Conservation (phyloP, 2,797 vertebrate genomes). For the Coluber constrictor region DNA sequence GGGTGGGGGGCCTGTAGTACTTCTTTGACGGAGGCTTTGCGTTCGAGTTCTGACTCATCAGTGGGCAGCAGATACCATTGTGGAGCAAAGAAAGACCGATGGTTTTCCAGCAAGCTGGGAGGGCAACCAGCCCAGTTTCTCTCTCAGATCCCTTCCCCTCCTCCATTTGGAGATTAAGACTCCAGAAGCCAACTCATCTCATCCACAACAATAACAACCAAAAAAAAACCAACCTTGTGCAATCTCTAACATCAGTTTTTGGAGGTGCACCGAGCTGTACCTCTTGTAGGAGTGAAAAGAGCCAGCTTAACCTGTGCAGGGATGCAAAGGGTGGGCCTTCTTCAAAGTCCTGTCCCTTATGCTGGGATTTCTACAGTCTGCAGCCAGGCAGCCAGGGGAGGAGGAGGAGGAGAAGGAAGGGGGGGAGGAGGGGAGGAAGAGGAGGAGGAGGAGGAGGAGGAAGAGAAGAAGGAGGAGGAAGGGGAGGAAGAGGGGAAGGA, state of each 20-base stretch:
- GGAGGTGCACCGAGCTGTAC: background rate
- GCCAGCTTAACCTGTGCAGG: background rate
- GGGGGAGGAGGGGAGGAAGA: too few species aligned
- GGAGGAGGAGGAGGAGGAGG: too few species aligned
- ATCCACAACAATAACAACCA: background rate
- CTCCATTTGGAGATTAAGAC: background rate
- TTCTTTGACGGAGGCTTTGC: background rate
- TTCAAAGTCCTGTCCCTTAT: background rate
- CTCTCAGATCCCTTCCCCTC: too few species aligned
- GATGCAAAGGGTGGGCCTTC: background rate
- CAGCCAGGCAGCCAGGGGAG: background rate
- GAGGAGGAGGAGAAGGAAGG: too few species aligned
- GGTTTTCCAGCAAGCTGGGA: accelerated
- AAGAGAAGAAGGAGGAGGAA: too few species aligned
- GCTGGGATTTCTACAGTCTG: background rate
- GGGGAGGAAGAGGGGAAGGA: too few species aligned
- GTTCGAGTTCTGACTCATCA: background rate
- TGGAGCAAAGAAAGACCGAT: background rate
- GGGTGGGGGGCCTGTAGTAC: too few species aligned
- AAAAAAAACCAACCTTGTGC: background rate
- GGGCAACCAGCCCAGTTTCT: background rate
- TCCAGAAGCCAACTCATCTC: background rate
- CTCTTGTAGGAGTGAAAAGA: background rate
- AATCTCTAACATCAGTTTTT: background rate
- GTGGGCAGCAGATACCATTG: too few species aligned